Evolutionary conservation across 2,113 vertebrate species (phyloP), one percentile per base, ranked within the genome.

Genomic region (Anoplopoma fimbria): DNA sequence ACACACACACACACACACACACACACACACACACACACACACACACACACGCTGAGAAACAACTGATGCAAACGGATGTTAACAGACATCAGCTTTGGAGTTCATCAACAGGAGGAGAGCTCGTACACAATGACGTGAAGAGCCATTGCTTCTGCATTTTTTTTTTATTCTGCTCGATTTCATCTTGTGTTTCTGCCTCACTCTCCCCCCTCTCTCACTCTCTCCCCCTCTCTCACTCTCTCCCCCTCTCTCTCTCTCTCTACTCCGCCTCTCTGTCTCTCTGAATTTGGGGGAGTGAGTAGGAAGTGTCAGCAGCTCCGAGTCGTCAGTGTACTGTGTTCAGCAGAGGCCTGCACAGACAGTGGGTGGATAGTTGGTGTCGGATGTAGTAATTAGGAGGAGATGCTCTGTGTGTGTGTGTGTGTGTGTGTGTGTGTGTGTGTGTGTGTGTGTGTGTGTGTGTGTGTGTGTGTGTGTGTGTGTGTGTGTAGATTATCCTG

Each of bases 321-420:
- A n/a, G n/a, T n/a, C n/a, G n/a, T n/a, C n/a, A 75, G 76, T 84
- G 75, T 82, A 77, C 49, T 36, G 55, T 78, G 55, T 78, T 84
- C 36, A 36, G 79, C 29, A 72, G 67, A 76, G 51, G 13, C 68
- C 58, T 23, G 9, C 47, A 23, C 81, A 81, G 83, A 78, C 42
- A 62, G 55, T 53, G 25, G 45, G 9, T 6, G 60, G 73, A 68
- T n/a, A 74, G 71, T 12, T 63, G 15, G 47, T n/a, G n/a, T n/a
- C n/a, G n/a, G n/a, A n/a, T n/a, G n/a, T n/a, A 55, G 49, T 36
- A 19, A 70, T 75, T 33, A 47, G 7, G 19, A 57, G 23, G 9
- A 21, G 19, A n/a, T n/a, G n/a, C n/a, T n/a, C n/a, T n/a, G n/a
- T n/a, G n/a, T n/a, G n/a, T n/a, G n/a, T n/a, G n/a, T n/a, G n/a